These are phyloP conservation scores for Mythimna pallens DNA, from an alignment of 2,888 invertebrate species.

Conservation along the genomic window DNA sequence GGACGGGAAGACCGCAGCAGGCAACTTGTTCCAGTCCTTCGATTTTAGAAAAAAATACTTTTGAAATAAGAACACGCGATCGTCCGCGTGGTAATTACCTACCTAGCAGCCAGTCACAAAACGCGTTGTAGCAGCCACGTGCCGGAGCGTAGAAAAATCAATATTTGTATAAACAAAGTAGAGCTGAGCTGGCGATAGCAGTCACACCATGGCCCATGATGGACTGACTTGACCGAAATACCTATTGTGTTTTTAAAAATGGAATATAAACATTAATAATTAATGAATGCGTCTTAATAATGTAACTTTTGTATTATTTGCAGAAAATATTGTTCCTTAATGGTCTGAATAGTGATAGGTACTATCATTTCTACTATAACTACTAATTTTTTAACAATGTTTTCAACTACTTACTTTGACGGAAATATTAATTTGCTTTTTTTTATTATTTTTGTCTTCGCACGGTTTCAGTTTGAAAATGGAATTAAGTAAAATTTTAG, in stretches of 20 bases:
- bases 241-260: constrained; percentile 22
- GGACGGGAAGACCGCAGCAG: no score
- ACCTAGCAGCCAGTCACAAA: constrained; percentile 33
- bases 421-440: no score
- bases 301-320: no score
- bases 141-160: constrained; percentile 46
- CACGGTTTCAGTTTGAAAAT: background rate
- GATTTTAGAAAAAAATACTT: background rate
- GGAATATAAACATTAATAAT: background rate
- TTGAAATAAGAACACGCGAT: constrained; percentile 16
- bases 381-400: no score
- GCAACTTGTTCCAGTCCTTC: no score
- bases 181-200: constrained; percentile 20
- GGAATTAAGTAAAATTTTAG: background rate
- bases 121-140: constrained; percentile 40
- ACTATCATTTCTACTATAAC: no score
- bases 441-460: background rate
- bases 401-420: no score
- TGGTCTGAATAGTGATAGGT: no score
- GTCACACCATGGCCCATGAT: constrained; percentile 21
- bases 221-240: constrained; percentile 15
- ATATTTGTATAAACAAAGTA: constrained; percentile 49
- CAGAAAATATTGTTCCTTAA: no score
- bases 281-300: no score
- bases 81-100: background rate